phyloP scores from a whole-genome alignment of 2,888 invertebrate genomes.

The Sminthurinus aureus region DNA sequence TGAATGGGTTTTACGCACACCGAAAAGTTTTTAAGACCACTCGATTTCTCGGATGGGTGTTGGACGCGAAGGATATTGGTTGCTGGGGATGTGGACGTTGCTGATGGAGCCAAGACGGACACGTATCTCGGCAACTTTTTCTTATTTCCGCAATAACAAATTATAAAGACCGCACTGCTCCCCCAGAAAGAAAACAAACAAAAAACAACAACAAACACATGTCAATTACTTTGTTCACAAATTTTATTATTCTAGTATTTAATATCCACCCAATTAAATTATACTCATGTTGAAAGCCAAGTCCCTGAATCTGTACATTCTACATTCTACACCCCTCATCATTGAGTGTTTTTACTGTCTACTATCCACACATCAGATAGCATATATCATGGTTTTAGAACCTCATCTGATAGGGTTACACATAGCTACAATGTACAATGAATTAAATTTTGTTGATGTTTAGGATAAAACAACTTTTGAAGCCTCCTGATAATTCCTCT shows the following conservation, averaged over 20 bases:
- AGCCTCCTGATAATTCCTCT: too few relatives aligned
- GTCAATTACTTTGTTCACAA: neutral
- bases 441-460: too few relatives aligned
- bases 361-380: too few relatives aligned
- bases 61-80: slow-evolving; percentile 61
- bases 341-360: too few relatives aligned
- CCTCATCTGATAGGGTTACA: too few relatives aligned
- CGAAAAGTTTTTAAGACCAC: slow-evolving; percentile 67
- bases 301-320: too few relatives aligned
- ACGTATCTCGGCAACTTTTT: slow-evolving; percentile 70
- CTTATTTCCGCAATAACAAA: slow-evolving; percentile 68
- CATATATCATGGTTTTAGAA: too few relatives aligned
- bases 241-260: neutral
- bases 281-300: too few relatives aligned
- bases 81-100: slow-evolving; percentile 60
- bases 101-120: slow-evolving; percentile 68
- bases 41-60: slow-evolving; percentile 42
- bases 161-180: slow-evolving; percentile 82
- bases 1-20: slow-evolving; percentile 92
- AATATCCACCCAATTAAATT: too few relatives aligned
- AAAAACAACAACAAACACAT: neutral
- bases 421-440: too few relatives aligned
- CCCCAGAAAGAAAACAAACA: neutral
- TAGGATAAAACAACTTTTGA: too few relatives aligned
- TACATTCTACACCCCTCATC: too few relatives aligned